phyloP scores from a whole-genome alignment of 64 coral and sea anemone species.

The Trachythela sp. region DNA sequence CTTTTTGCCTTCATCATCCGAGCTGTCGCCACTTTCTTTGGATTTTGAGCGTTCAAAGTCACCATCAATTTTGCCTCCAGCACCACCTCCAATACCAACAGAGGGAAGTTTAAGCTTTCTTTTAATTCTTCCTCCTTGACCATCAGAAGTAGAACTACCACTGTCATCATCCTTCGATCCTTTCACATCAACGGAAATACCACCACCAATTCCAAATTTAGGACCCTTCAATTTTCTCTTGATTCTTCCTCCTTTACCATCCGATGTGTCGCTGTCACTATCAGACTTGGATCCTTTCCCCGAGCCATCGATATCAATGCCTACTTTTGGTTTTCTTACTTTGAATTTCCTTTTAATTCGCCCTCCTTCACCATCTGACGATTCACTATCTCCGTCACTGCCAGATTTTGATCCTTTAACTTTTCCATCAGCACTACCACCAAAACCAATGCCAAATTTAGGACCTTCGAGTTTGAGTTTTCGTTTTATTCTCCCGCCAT shows the following conservation, averaged over 20 bases:
- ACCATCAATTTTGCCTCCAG: neutral
- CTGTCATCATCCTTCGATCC: neutral
- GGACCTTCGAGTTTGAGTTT: neutral
- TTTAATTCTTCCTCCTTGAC: neutral
- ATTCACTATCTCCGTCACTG: too few relatives aligned
- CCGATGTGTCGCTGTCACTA: neutral
- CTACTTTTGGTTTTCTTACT: neutral
- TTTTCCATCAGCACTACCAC: too few relatives aligned
- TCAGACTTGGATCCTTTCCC: neutral
- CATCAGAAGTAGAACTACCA: neutral
- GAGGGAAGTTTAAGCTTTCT: neutral
- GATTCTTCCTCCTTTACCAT: neutral
- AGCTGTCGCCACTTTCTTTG: neutral
- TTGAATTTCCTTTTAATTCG: neutral
- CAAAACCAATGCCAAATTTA: too few relatives aligned
- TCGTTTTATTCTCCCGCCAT: neutral
- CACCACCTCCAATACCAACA: neutral
- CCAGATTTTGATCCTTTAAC: too few relatives aligned
- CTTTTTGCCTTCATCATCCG: neutral
- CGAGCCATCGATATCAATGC: neutral
- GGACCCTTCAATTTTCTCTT: neutral
- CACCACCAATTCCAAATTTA: neutral
- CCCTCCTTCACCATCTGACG: neutral
- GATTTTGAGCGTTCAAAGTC: neutral
- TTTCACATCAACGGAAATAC: neutral